These are phyloP conservation scores for Xestia sexstrigata DNA, from an alignment of 2,888 invertebrate species.

Conservation along the genomic window DNA sequence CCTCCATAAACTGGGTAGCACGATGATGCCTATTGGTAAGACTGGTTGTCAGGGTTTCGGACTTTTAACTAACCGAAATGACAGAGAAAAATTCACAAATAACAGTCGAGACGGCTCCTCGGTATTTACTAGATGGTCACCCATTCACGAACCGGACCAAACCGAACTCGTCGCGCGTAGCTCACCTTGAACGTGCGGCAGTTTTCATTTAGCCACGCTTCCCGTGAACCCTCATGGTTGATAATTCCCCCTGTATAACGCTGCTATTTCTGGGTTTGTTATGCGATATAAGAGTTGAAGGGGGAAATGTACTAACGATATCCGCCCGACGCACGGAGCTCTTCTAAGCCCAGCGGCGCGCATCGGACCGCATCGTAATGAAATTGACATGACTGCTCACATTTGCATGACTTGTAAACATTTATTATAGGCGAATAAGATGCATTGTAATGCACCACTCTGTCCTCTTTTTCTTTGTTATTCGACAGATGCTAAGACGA, in stretches of 20 bases:
- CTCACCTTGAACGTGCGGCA: background rate
- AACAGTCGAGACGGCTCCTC: background rate
- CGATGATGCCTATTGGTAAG: background rate
- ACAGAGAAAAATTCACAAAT: background rate
- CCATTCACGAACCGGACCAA: background rate
- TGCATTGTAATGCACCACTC: background rate
- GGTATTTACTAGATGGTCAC: background rate
- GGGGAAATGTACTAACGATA: background rate
- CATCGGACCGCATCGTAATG: slow-evolving; percentile 8
- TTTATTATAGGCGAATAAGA: background rate
- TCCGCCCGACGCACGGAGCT: background rate
- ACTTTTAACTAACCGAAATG: background rate
- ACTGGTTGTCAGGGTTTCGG: background rate
- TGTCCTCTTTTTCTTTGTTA: background rate
- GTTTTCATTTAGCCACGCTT: background rate
- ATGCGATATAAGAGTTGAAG: background rate
- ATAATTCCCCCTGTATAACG: slow-evolving; percentile 36
- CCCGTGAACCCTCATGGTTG: slow-evolving; percentile 18
- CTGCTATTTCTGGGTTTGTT: background rate
- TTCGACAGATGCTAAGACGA: background rate
- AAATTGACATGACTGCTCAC: background rate
- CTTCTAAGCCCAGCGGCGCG: background rate
- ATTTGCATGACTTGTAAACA: slow-evolving; percentile 3
- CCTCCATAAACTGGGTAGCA: background rate
- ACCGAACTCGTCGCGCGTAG: background rate